Percentiles rank a stretch among this genome's conserved stretches.
Conservation (phyloP, 2,113 vertebrate genomes). For the Brachypteracias leptosomus region DNA sequence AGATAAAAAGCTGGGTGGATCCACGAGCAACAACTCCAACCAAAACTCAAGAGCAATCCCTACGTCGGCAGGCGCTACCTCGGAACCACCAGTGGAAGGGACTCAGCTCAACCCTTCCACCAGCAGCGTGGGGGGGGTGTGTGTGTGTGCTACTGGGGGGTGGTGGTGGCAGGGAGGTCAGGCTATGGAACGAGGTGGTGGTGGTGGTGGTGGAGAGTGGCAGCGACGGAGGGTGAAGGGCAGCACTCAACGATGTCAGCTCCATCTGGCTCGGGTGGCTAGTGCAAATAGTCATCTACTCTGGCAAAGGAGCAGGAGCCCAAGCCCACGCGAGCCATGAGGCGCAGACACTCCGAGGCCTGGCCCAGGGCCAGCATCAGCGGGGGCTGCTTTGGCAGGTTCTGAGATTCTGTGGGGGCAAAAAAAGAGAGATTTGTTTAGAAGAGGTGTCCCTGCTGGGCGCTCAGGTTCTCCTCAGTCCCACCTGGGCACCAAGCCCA, state of each 20-base stretch:
- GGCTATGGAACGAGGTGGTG: constrained; percentile 16
- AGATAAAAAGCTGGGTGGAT: constrained; percentile 77
- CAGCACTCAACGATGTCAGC: constrained; percentile 46
- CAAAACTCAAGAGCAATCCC: constrained; percentile 62
- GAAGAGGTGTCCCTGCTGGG: not conserved
- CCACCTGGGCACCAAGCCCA: not conserved
- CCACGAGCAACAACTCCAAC: constrained; percentile 72
- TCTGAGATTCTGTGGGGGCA: constrained; percentile 89
- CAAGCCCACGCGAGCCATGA: constrained; percentile 93
- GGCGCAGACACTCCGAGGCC: constrained; percentile 95
- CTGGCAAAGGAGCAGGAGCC: constrained; percentile 98
- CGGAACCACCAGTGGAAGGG: constrained; percentile 66
- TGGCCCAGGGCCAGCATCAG: constrained; percentile 96
- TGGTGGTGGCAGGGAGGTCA: constrained; percentile 15
- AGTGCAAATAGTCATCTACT: constrained; percentile 99
- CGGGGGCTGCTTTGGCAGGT: constrained; percentile 97
- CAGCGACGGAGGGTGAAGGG: constrained; percentile 52
- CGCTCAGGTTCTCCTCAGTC: not conserved
- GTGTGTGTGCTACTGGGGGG: not conserved
- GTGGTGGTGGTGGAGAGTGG: constrained; percentile 47
- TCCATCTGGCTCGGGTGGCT: constrained; percentile 68
- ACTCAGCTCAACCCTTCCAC: constrained; percentile 24
- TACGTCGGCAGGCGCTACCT: constrained; percentile 70
- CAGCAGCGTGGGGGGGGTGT: not conserved
- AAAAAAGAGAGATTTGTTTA: constrained; percentile 7